phyloP scores from a whole-genome alignment of 2,113 vertebrate genomes.

The Microcebus jonahi region DNA sequence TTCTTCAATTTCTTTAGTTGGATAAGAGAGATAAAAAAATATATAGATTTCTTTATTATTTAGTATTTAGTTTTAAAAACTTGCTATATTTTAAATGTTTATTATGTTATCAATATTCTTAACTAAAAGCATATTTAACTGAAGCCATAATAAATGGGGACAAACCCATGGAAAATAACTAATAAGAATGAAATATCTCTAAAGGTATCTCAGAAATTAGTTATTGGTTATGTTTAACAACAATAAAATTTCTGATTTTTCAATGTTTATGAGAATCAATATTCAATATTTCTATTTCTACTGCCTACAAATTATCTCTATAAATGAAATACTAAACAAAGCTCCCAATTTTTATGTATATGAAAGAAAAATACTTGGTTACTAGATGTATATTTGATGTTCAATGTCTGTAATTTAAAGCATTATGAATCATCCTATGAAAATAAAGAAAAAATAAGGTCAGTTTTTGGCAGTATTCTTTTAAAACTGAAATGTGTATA shows the following conservation, averaged over 20 bases:
- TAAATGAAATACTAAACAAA: background rate
- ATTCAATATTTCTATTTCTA: background rate
- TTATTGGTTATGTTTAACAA: background rate
- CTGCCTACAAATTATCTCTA: background rate
- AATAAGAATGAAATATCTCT: background rate
- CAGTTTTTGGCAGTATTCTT: background rate
- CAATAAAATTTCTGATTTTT: conserved; percentile 29
- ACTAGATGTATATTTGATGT: background rate
- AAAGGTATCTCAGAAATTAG: background rate
- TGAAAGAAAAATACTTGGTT: background rate
- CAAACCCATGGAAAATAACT: background rate
- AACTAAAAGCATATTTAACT: background rate
- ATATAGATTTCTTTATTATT: background rate
- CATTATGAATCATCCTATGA: background rate
- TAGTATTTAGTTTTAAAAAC: background rate
- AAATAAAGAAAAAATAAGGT: background rate
- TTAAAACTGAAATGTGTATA: background rate
- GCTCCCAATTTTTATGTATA: background rate
- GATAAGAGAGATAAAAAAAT: background rate
- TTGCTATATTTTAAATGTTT: background rate
- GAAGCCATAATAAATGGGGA: background rate
- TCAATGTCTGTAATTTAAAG: background rate
- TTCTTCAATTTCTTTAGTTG: background rate
- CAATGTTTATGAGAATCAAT: background rate
- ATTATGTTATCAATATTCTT: background rate